These are phyloP conservation scores for Luidia sarsii DNA, from an alignment of 53 echinoderm and acorn worm species.

Conservation along the genomic window DNA sequence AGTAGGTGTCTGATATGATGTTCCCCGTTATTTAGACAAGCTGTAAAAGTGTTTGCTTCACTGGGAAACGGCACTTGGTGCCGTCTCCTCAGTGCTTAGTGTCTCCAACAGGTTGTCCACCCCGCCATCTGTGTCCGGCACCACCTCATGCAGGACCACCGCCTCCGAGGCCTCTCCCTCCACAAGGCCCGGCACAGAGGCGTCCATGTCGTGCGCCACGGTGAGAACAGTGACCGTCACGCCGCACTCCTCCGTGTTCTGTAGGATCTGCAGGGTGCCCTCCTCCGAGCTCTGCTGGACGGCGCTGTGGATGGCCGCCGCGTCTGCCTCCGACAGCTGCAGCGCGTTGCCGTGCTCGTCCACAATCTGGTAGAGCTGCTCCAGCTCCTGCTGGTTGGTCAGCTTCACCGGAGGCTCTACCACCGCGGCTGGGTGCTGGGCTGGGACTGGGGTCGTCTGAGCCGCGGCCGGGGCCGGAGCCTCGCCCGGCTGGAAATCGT, in stretches of 20 bases:
- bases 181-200: too few relatives aligned
- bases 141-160: too few relatives aligned
- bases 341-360: constrained; percentile 55
- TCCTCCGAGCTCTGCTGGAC: constrained; percentile 65
- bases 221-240: constrained; percentile 85
- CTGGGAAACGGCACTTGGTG: too few relatives aligned
- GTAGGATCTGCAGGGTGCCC: constrained; percentile 73
- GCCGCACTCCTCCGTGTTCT: constrained; percentile 74
- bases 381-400: constrained; percentile 76
- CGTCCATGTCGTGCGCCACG: constrained; percentile 58
- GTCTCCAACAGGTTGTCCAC: too few relatives aligned
- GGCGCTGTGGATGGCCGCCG: constrained; percentile 47
- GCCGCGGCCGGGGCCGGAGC: background rate
- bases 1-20: too few relatives aligned
- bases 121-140: too few relatives aligned
- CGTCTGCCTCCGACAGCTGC: constrained; percentile 47
- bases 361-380: constrained; percentile 45
- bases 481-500: constrained; percentile 39
- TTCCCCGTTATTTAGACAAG: too few relatives aligned
- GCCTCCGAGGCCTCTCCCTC: too few relatives aligned
- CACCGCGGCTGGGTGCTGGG: background rate
- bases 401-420: constrained; percentile 55
- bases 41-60: too few relatives aligned
- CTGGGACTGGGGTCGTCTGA: background rate
- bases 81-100: too few relatives aligned